Conservation (phyloP, 2,888 invertebrate species). For the Cancer borealis region DNA sequence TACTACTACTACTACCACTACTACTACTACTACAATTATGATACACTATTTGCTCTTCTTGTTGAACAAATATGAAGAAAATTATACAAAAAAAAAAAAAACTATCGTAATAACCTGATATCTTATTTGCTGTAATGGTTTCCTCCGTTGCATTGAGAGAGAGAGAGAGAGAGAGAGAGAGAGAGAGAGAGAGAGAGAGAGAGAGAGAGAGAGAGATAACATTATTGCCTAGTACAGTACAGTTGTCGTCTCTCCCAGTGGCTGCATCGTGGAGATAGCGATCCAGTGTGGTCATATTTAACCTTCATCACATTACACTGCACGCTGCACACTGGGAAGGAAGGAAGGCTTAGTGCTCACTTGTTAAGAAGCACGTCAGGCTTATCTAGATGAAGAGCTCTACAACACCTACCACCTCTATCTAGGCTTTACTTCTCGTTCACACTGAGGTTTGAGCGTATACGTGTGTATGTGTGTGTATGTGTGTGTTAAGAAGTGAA, state of each 20-base stretch:
- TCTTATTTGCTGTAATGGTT: neutral
- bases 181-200: conserved; percentile 5
- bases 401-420: neutral
- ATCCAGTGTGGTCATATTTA: neutral
- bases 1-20: no score
- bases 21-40: no score
- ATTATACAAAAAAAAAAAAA: no score
- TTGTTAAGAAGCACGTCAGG: neutral
- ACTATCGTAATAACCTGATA: no score
- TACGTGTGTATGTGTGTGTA: no score
- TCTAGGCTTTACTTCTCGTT: no score
- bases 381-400: neutral
- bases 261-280: no score
- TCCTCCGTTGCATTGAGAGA: neutral
- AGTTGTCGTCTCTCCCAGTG: no score
- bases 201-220: neutral
- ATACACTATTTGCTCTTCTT: no score
- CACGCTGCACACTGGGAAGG: neutral
- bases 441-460: no score
- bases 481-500: neutral
- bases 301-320: neutral
- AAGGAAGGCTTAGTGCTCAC: neutral
- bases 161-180: conserved; percentile 20
- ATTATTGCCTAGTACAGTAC: neutral
- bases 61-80: no score